Conservation (phyloP, 2,888 invertebrate species). For the Seira musarum region DNA sequence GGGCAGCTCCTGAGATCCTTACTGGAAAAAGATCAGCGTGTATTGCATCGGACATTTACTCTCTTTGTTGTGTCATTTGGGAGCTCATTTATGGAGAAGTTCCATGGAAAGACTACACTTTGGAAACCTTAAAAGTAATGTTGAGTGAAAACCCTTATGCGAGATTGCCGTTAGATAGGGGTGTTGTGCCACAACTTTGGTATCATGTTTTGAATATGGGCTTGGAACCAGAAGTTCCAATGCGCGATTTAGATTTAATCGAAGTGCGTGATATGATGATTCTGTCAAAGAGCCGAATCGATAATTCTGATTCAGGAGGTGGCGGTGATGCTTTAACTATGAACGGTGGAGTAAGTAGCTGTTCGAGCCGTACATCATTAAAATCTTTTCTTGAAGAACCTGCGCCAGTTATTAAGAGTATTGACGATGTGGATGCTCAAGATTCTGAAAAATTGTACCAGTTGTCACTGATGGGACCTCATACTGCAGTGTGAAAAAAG, state of each 20-base stretch:
- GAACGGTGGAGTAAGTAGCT: neutral
- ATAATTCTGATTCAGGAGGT: slow-evolving; percentile 25
- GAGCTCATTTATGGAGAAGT: slow-evolving; percentile 70
- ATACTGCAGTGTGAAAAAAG: slow-evolving; percentile 48
- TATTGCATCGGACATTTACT: slow-evolving; percentile 72
- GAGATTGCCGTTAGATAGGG: slow-evolving; percentile 56
- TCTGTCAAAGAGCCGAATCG: slow-evolving; percentile 39
- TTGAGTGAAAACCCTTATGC: slow-evolving; percentile 49
- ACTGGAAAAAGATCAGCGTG: slow-evolving; percentile 70
- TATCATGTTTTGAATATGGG: slow-evolving; percentile 63
- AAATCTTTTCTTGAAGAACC: slow-evolving; percentile 12
- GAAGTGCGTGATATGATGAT: slow-evolving; percentile 68
- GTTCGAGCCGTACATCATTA: slow-evolving; percentile 37
- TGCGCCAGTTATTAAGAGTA: slow-evolving; percentile 36
- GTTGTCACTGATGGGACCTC: slow-evolving; percentile 32
- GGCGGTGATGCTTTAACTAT: neutral
- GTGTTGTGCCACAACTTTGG: slow-evolving; percentile 58
- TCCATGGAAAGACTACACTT: slow-evolving; percentile 62
- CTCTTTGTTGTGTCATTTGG: slow-evolving; percentile 73
- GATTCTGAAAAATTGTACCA: slow-evolving; percentile 30
- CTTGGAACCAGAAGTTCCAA: slow-evolving; percentile 53
- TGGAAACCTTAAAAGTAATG: slow-evolving; percentile 57
- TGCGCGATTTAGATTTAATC: slow-evolving; percentile 65
- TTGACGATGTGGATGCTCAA: slow-evolving; percentile 46
- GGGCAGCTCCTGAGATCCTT: slow-evolving; percentile 74